Percentiles rank a stretch among this genome's conserved stretches.
Evolutionary conservation across 2,888 invertebrate genomes (phyloP).

Genomic region (Tenthredo scrophulariae): DNA sequence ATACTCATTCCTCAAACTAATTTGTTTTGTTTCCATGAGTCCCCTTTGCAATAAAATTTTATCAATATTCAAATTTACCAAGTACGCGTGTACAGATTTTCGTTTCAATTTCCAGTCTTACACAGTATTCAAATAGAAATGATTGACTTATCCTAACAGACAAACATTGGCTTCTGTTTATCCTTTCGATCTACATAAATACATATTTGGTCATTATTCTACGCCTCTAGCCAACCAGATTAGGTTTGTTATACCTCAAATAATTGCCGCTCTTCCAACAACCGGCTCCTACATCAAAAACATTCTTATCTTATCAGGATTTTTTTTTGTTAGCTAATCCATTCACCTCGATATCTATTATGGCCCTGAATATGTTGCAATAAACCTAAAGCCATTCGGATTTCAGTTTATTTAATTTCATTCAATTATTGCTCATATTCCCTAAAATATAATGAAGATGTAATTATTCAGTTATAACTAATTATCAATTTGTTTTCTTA

Average conservation of each 20-base stretch:
- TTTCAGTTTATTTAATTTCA: not conserved
- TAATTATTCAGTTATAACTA: not conserved
- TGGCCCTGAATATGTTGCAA: not conserved
- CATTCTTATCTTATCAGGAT: slow-evolving; percentile 26
- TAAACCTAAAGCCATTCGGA: not conserved
- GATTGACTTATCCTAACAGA: not conserved
- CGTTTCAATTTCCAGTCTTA: not conserved
- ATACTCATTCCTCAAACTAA: not conserved
- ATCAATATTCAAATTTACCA: not conserved
- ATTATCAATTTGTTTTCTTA: not conserved
- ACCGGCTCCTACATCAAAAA: not conserved
- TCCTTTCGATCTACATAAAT: not conserved
- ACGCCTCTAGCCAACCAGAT: not conserved
- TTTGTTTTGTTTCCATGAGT: not conserved
- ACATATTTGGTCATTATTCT: not conserved
- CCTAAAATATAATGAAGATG: not conserved
- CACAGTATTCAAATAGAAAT: not conserved
- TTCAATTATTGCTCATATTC: not conserved
- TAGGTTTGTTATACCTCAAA: not conserved
- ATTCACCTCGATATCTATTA: not conserved
- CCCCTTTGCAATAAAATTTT: not conserved
- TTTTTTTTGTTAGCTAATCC: slow-evolving; percentile 2
- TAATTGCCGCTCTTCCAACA: not conserved
- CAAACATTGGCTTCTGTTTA: not conserved
- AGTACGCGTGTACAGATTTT: not conserved